Evolutionary conservation across 2,113 vertebrate species (phyloP).

Genomic region (Galeopterus variegatus): DNA sequence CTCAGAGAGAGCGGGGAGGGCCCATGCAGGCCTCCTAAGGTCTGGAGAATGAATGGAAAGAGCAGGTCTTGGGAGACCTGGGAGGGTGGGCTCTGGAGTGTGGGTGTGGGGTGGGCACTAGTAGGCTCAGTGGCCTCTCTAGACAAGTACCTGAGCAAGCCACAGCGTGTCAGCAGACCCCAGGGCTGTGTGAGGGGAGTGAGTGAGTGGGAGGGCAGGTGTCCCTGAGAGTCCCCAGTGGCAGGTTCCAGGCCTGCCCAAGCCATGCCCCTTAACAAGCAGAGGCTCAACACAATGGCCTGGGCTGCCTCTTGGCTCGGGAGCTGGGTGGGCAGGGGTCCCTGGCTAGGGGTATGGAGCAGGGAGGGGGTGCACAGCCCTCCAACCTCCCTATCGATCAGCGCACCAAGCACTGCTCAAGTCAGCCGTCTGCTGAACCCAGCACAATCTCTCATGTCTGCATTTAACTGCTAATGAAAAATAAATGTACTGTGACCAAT

Average conservation of each 20-base stretch:
- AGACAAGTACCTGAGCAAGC: neutral
- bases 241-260: neutral
- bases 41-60: neutral
- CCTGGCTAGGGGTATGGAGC: neutral
- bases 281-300: fast-evolving
- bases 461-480: constrained; percentile 94
- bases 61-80: neutral
- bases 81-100: neutral
- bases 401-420: constrained; percentile 47
- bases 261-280: neutral
- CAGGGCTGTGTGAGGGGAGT: neutral
- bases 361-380: neutral
- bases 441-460: constrained; percentile 89
- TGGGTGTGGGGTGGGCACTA: neutral
- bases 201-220: neutral
- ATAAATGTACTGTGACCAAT: constrained; percentile 93
- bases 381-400: constrained; percentile 66
- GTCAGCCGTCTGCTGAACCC: constrained; percentile 87
- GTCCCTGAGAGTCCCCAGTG: neutral
- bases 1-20: neutral
- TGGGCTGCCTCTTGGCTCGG: neutral
- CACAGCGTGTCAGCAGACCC: neutral
- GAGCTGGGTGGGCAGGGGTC: neutral
- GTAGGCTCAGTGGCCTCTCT: neutral
- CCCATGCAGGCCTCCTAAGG: neutral